Evolutionary conservation across 2,888 invertebrate species (phyloP).

Genomic region (Charanyca ferruginea): DNA sequence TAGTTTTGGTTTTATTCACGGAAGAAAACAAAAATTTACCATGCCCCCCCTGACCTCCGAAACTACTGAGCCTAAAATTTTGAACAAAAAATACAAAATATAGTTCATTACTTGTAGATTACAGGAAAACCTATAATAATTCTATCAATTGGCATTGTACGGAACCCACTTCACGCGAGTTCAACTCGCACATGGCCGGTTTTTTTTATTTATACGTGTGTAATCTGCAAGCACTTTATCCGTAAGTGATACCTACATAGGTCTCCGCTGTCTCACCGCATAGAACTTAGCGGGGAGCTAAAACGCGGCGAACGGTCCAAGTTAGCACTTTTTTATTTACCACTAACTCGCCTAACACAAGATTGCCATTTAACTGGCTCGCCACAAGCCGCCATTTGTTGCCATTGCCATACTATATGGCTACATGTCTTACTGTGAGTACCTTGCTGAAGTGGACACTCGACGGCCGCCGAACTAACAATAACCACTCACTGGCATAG

Average conservation of each 20-base stretch:
- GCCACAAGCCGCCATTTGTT: slow-evolving; percentile 72
- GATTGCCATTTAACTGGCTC: slow-evolving; percentile 80
- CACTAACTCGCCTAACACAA: slow-evolving; percentile 70
- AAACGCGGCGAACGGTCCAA: slow-evolving; percentile 37
- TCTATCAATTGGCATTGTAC: too few relatives aligned
- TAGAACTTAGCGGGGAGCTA: slow-evolving; percentile 44
- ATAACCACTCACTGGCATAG: slow-evolving; percentile 12
- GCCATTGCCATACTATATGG: slow-evolving; percentile 57
- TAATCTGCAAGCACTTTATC: neutral
- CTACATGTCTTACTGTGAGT: slow-evolving; percentile 49
- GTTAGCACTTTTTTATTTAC: slow-evolving; percentile 71
- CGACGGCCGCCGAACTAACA: slow-evolving; percentile 22
- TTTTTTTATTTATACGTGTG: neutral
- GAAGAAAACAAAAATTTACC: too few relatives aligned
- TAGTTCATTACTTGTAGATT: too few relatives aligned
- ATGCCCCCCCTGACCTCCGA: too few relatives aligned
- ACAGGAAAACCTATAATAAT: too few relatives aligned
- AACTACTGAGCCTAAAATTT: too few relatives aligned
- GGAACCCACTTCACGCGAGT: too few relatives aligned
- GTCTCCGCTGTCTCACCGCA: slow-evolving; percentile 53
- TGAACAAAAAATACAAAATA: too few relatives aligned
- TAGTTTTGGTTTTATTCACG: too few relatives aligned
- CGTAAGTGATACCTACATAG: slow-evolving; percentile 34
- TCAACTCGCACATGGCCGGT: too few relatives aligned
- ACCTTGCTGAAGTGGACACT: slow-evolving; percentile 42